Evolutionary conservation across 2,888 invertebrate genomes (phyloP).

Genomic region (Smittia sp.): DNA sequence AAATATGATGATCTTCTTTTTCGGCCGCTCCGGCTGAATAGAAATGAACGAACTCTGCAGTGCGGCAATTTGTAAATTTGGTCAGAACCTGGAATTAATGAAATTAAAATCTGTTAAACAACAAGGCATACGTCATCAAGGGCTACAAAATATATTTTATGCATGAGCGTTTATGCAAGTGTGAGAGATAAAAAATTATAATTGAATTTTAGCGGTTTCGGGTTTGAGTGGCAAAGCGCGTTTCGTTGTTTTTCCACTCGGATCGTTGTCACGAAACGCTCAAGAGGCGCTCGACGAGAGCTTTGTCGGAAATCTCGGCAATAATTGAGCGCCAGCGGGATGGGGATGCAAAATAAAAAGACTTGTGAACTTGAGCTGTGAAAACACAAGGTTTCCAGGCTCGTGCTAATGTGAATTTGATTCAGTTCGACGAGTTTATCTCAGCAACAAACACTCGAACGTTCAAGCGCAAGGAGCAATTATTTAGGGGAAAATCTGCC

Average conservation of each 20-base stretch:
- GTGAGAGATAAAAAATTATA: background rate
- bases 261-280: background rate
- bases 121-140: background rate
- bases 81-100: constrained; percentile 39
- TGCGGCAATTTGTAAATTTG: constrained; percentile 41
- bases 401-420: background rate
- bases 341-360: background rate
- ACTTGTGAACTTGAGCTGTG: background rate
- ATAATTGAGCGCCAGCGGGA: too few species aligned
- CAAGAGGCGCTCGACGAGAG: too few species aligned
- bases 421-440: too few species aligned
- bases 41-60: constrained; percentile 21
- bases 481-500: too few species aligned
- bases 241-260: background rate
- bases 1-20: background rate
- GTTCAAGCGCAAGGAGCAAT: too few species aligned
- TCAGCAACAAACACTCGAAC: too few species aligned
- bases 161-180: constrained; percentile 11
- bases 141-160: background rate
- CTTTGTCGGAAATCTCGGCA: too few species aligned
- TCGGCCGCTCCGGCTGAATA: background rate
- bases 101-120: constrained; percentile 26
- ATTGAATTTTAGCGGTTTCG: background rate
- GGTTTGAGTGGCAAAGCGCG: background rate
- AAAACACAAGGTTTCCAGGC: background rate